These are phyloP conservation scores for Myiothlypis coronata DNA, from an alignment of 2,797 vertebrate genomes.

Conservation along the genomic window DNA sequence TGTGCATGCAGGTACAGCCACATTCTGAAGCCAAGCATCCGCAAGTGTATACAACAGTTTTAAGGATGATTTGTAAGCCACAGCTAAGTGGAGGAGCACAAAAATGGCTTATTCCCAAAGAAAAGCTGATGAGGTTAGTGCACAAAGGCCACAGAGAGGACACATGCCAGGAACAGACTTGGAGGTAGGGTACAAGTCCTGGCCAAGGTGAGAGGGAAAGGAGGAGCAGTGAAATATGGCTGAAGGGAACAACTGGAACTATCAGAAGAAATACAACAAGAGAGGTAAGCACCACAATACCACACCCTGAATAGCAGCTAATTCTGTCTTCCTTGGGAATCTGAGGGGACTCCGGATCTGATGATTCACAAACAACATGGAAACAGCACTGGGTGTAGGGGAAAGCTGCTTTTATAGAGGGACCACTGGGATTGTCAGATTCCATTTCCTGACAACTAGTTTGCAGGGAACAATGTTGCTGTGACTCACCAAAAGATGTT, in stretches of 20 bases:
- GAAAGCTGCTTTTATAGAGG: not conserved
- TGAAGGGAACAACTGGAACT: not conserved
- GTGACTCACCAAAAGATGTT: constrained; percentile 45
- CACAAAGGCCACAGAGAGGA: not conserved
- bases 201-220: not conserved
- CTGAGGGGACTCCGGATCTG: not conserved
- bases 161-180: not conserved
- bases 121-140: not conserved
- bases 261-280: not conserved
- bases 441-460: not conserved
- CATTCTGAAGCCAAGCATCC: not conserved
- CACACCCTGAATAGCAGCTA: not conserved
- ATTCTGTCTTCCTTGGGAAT: not conserved
- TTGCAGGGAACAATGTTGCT: not conserved
- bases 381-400: not conserved
- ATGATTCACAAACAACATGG: not conserved
- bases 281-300: not conserved
- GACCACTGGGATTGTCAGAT: not conserved
- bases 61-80: not conserved
- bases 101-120: not conserved
- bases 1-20: not conserved
- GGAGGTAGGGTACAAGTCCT: not conserved
- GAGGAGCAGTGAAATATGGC: not conserved
- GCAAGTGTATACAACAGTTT: not conserved
- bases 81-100: not conserved